Conservation (phyloP, 1,140 invertebrate genomes). For the Ips typographus region DNA sequence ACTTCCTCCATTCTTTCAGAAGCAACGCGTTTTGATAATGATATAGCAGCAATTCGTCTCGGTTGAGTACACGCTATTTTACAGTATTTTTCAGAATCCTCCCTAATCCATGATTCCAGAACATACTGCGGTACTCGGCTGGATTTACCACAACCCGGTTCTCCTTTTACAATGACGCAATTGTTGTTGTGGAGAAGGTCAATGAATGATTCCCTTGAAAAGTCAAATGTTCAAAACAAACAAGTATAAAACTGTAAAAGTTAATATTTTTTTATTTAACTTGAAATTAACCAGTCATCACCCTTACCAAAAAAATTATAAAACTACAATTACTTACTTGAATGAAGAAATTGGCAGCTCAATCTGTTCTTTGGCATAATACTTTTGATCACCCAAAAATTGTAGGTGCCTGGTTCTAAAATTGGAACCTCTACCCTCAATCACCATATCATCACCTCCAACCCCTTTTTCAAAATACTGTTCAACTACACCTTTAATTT, state of each 20-base stretch:
- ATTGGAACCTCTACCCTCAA: conserved; percentile 19
- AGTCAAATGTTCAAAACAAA: background rate
- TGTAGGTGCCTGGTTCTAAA: conserved; percentile 28
- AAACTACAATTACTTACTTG: background rate
- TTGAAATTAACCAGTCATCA: background rate
- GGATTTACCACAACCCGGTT: conserved; percentile 89
- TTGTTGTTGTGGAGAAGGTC: conserved; percentile 47
- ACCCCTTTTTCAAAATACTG: conserved; percentile 27
- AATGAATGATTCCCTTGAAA: conserved; percentile 46
- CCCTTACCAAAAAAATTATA: background rate
- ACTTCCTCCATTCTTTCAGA: conserved; percentile 63
- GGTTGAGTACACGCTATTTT: conserved; percentile 77
- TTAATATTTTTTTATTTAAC: background rate
- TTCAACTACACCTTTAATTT: conserved; percentile 38
- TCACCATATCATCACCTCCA: conserved; percentile 4
- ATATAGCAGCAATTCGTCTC: conserved; percentile 72
- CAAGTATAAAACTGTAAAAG: background rate
- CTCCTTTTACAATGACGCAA: conserved; percentile 80
- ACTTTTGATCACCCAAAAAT: conserved; percentile 36
- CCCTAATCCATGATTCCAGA: conserved; percentile 62
- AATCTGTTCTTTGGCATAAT: conserved; percentile 43
- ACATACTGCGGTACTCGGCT: conserved; percentile 83
- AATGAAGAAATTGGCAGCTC: conserved; percentile 39
- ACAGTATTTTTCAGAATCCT: conserved; percentile 56
- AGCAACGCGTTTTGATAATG: conserved; percentile 71